Conservation (phyloP, 2,888 invertebrate genomes). For the Eupithecia pulchellata region DNA sequence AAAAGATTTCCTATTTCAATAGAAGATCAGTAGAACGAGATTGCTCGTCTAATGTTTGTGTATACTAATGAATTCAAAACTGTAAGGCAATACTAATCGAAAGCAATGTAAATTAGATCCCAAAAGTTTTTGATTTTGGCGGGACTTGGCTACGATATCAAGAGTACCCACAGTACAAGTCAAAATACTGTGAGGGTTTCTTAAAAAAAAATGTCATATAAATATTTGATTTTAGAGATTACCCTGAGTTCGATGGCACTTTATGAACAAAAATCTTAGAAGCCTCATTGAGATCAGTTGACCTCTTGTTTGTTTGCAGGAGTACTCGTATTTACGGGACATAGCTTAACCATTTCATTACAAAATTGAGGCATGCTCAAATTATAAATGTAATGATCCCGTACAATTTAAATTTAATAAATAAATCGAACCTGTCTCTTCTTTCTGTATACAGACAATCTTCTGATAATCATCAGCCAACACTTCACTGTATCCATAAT, state of each 20-base stretch:
- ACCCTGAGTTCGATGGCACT: too few relatives aligned
- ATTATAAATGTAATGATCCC: neutral
- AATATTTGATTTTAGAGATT: too few relatives aligned
- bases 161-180: too few relatives aligned
- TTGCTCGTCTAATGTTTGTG: too few relatives aligned
- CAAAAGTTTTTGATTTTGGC: too few relatives aligned
- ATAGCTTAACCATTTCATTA: neutral
- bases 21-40: neutral
- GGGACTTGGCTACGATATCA: too few relatives aligned
- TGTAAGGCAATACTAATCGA: neutral
- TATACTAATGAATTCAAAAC: neutral
- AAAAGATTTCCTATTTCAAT: neutral
- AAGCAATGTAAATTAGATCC: too few relatives aligned
- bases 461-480: conserved; percentile 3
- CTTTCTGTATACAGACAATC: neutral
- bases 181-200: too few relatives aligned
- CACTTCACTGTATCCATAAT: conserved; percentile 7
- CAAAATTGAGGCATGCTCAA: neutral
- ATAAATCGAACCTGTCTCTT: neutral
- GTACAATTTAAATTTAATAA: neutral
- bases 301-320: neutral
- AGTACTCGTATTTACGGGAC: too few relatives aligned
- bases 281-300: neutral
- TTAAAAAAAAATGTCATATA: too few relatives aligned
- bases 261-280: too few relatives aligned